A percentile compares a stretch with the other conserved stretches of the same genome.
Conservation (phyloP, 2,113 vertebrate species). For the Crotalus horridus region DNA sequence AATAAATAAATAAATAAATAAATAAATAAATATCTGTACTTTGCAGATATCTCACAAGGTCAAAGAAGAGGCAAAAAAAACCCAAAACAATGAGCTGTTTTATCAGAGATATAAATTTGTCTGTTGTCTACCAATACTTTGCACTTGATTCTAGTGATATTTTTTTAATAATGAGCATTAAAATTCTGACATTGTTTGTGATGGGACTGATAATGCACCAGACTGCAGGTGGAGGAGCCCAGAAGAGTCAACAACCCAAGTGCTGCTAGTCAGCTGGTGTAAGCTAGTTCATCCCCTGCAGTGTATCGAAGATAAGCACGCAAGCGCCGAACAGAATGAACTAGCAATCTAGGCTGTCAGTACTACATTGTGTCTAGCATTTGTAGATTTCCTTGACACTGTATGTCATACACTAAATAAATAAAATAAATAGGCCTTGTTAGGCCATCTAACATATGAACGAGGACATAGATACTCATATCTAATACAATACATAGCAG, state of each 20-base stretch:
- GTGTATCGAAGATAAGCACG: no score
- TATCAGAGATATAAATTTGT: background rate
- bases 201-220: background rate
- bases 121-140: background rate
- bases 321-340: no score
- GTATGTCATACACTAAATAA: no score
- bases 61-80: conserved; percentile 5
- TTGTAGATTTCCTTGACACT: no score
- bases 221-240: background rate
- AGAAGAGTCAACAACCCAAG: background rate
- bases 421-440: background rate
- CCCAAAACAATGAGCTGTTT: conserved; percentile 2
- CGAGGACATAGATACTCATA: no score
- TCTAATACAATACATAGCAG: no score
- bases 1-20: no score
- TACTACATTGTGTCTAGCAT: no score
- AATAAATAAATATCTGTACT: conserved; percentile 10
- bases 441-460: no score
- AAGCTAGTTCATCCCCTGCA: no score
- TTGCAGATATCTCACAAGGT: background rate
- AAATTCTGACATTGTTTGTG: background rate
- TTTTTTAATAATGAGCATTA: background rate
- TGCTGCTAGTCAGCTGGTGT: no score
- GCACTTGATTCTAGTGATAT: conserved; percentile 10
- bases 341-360: no score